These are phyloP conservation scores for Embidobia sp. DNA, from an alignment of 2,888 invertebrate genomes.

Conservation along the genomic window DNA sequence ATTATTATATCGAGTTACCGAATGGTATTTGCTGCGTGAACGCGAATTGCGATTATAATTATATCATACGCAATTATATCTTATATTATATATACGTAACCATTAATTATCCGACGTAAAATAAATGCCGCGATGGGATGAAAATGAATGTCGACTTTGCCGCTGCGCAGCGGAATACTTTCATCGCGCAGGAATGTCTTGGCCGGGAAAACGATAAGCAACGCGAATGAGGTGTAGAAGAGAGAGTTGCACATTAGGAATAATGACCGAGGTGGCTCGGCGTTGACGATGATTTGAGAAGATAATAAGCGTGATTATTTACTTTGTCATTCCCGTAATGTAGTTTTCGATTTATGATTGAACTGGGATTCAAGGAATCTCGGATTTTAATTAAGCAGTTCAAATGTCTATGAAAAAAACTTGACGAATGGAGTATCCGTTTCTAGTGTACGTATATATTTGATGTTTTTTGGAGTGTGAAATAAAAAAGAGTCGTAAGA, in stretches of 20 bases:
- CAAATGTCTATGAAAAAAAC: too few species aligned
- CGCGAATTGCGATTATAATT: conserved; percentile 17
- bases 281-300: conserved; percentile 55
- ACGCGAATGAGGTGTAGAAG: conserved; percentile 54
- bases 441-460: too few species aligned
- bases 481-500: too few species aligned
- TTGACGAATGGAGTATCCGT: too few species aligned
- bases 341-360: conserved; percentile 8
- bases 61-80: conserved; percentile 26
- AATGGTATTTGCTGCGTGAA: conserved; percentile 7
- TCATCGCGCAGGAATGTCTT: conserved; percentile 58
- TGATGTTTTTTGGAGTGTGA: too few species aligned
- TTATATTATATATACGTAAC: background rate
- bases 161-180: conserved; percentile 32
- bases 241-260: conserved; percentile 57
- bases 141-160: conserved; percentile 49
- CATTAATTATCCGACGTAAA: conserved; percentile 40
- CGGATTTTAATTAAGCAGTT: too few species aligned
- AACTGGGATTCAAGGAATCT: background rate
- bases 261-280: conserved; percentile 36
- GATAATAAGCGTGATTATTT: conserved; percentile 54
- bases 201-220: conserved; percentile 55
- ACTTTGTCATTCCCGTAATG: conserved; percentile 40
- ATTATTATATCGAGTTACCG: conserved; percentile 19
- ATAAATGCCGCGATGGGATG: conserved; percentile 35